Conservation (phyloP, 2,888 invertebrate species). For the Herminia tarsipennalis region DNA sequence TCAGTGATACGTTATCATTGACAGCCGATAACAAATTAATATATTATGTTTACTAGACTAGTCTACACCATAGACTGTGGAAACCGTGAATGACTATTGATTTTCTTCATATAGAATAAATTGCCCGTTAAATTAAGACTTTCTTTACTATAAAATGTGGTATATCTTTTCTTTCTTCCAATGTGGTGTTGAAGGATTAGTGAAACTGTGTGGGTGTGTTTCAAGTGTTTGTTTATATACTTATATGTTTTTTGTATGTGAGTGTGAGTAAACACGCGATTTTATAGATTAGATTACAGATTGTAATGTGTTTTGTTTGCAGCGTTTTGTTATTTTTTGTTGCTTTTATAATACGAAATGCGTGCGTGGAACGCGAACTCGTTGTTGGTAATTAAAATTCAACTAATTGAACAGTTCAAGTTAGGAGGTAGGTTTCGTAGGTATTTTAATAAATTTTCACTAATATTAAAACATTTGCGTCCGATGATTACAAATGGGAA, state of each 20-base stretch:
- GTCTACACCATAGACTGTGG: not conserved
- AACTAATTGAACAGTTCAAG: no score
- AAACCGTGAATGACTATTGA: not conserved
- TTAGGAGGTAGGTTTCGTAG: no score
- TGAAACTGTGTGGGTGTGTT: not conserved
- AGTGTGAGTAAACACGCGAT: no score
- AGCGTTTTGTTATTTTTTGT: not conserved
- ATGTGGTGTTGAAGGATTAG: not conserved
- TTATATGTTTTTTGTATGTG: no score
- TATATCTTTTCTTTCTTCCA: not conserved
- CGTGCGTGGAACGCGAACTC: no score
- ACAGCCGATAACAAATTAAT: constrained; percentile 50
- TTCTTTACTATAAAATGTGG: not conserved
- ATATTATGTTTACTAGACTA: constrained; percentile 37
- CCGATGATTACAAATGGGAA: no score
- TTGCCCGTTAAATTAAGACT: constrained; percentile 1
- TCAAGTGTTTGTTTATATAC: not conserved
- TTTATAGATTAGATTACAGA: constrained; percentile 2
- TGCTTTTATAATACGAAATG: not conserved
- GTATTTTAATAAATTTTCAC: not conserved
- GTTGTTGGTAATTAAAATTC: no score
- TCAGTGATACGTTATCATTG: constrained; percentile 37
- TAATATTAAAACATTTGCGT: not conserved
- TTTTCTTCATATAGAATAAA: not conserved
- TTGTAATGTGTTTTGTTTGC: not conserved